Evolutionary conservation across 2,888 invertebrate species (phyloP), one percentile per base, ranked within the genome.

Genomic region (Apodemia duryi): DNA sequence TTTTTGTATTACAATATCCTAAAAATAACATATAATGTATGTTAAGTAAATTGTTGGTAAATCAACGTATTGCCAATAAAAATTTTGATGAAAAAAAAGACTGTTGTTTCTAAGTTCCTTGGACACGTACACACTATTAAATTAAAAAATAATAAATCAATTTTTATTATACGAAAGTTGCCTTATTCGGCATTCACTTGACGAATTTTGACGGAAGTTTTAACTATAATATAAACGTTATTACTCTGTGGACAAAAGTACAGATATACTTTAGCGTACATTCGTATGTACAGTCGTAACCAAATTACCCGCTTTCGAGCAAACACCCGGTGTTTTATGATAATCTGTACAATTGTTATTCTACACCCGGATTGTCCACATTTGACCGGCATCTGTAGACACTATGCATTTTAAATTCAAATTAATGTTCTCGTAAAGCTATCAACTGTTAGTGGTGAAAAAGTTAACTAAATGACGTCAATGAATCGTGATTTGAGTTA

Each of bases 291-390:
- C 78, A 79, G 78, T 80, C 82, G 86, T 88, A 89, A 86, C 90
- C 89, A 91, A 91, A 91, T 91, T 85, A 88, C 89, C 91, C 90
- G 90, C 91, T 91, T 91, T 91, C 91, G 90, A 90, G 82, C 85
- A 86, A 89, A 88, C 90, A 91, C 88, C 87, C 85, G 88, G 89
- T 85, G 84, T 85, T 88, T 86, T 91, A 91, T 91, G 91, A 80
- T 85, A 91, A 91, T 91, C 77, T 72, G 72, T 71, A 83, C 85
- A 84, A 90, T 91, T 91, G 87, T 80, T 89, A 91, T 91, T 89
- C 91, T 74, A 76, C 77, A 78, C 80, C 80, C 78, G 81, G 77
- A 77, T 77, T 86, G 89, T 87, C 86, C 88, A 90, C 91, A 88
- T 90, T 89, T 91, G 91, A 88, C 90, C 90, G 87, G 85, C 84